Base-by-base conservation (phyloP, 2,888 invertebrate species). In the Pristionchus entomophagus region DNA sequence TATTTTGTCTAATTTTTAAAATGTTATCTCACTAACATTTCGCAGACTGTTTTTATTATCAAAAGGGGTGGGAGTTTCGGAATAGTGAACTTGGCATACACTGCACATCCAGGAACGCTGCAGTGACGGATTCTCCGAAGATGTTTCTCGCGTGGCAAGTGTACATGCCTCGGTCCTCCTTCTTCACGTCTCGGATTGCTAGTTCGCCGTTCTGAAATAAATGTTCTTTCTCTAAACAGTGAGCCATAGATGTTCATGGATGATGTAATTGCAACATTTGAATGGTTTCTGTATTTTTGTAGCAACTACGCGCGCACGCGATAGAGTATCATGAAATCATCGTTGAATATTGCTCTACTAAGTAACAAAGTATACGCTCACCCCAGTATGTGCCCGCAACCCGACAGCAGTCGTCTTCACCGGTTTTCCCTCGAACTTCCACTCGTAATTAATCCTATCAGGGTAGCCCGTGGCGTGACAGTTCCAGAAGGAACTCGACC, bases 401-500 rank as follows among this genome's bases (percentile, higher is more conserved):
- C 91, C 92, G n/a, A 91, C 82, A 45, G 90, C 88, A 32, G 91
- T 89, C 17, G 88, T 90, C 69, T 89, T 90, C 14, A 92, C 90
- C 1, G 90, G 88, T 45, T 87, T 88, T 17, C 90, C 90, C 17
- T 90, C 89, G 85, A 89, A 88, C 17, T 87, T 86, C 93, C 93
- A 93, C n/a, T 86, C 84, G 87, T 93, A 93, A 0, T 86, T 86
- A 17, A 92, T 89, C 0, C 87, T 85, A 26, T 87, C 82, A 2
- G 92, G 92, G 53, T 91, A 89, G n/a, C 89, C 91, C n/a, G 86
- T 88, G 12, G 92, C 93, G 45, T 90, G 89, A 80, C 93, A 93
- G 38, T 90, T 90, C 92, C 93, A 93, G 59, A 90, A 90, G 14
- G 93, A 89, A 80, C 89, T 89, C 6, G 89, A 87, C 12, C 93